Conservation (phyloP, 2,113 vertebrate genomes). For the Sander vitreus region DNA sequence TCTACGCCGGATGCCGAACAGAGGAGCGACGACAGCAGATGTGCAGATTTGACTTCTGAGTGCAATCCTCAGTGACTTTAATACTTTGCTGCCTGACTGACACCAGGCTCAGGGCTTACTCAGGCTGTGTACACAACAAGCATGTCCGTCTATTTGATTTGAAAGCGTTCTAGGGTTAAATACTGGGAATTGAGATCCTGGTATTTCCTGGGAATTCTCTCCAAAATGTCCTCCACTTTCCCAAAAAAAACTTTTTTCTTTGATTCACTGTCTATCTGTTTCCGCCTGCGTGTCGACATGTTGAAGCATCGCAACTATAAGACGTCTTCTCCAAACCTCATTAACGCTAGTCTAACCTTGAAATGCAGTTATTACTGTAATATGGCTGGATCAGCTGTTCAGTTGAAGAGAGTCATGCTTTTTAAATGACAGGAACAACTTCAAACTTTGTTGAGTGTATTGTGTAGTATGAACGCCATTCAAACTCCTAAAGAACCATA, state of each 20-base stretch:
- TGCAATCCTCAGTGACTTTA: conserved; percentile 44
- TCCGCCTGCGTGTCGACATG: not conserved
- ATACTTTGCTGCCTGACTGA: conserved; percentile 18
- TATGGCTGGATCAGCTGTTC: no score
- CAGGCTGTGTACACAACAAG: not conserved
- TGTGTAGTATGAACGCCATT: no score
- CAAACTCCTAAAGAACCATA: no score
- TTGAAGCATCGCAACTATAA: not conserved
- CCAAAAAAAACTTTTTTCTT: not conserved
- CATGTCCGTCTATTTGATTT: not conserved
- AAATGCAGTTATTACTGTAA: no score
- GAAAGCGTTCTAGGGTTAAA: not conserved
- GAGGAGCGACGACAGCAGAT: conserved; percentile 50
- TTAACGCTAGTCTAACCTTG: no score
- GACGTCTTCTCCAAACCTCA: no score
- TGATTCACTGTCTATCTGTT: not conserved
- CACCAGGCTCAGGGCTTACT: conserved; percentile 1
- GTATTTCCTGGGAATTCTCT: not conserved
- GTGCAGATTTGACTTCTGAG: conserved; percentile 59
- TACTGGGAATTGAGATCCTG: not conserved
- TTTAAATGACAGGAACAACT: no score
- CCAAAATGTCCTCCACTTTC: not conserved
- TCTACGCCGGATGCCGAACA: conserved; percentile 28
- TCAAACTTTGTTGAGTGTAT: no score
- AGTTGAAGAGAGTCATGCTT: no score